These are phyloP conservation scores for Caenorhabditis imperialis DNA, from an alignment of 2,888 invertebrate species.

Conservation along the genomic window DNA sequence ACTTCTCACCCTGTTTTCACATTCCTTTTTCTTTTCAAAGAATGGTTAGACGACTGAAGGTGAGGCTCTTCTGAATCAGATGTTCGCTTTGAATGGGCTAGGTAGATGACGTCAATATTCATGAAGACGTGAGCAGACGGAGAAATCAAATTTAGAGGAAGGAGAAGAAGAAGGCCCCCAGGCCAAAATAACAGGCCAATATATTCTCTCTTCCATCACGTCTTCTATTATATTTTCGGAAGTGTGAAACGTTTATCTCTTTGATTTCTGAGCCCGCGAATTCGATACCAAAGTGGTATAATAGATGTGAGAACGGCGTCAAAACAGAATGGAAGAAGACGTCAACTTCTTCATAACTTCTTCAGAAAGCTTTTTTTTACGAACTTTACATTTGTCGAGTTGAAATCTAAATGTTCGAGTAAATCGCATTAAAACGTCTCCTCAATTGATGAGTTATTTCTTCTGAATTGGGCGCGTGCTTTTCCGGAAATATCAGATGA, in stretches of 20 bases:
- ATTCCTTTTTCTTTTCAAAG: neutral
- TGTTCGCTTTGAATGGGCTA: neutral
- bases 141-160: constrained; percentile 44
- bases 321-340: neutral
- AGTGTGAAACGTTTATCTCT: too few species aligned
- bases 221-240: constrained; percentile 1
- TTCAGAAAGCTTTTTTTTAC: too few species aligned
- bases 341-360: constrained; percentile 6
- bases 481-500: constrained; percentile 33
- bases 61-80: constrained; percentile 12
- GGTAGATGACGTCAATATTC: constrained; percentile 33
- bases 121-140: neutral
- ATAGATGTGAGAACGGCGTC: constrained; percentile 29
- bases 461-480: constrained; percentile 4
- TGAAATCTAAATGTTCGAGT: neutral
- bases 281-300: constrained; percentile 18
- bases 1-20: constrained; percentile 4
- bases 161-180: constrained; percentile 9
- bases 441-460: constrained; percentile 6
- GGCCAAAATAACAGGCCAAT: constrained; percentile 16
- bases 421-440: constrained; percentile 17
- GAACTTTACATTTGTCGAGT: too few species aligned
- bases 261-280: constrained; percentile 28
- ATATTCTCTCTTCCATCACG: constrained; percentile 8
- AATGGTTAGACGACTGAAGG: constrained; percentile 26